A percentile compares a stretch with the other conserved stretches of the same genome.
Evolutionary conservation across 2,797 vertebrate genomes (phyloP).

Genomic region (Gallinago nigripennis): DNA sequence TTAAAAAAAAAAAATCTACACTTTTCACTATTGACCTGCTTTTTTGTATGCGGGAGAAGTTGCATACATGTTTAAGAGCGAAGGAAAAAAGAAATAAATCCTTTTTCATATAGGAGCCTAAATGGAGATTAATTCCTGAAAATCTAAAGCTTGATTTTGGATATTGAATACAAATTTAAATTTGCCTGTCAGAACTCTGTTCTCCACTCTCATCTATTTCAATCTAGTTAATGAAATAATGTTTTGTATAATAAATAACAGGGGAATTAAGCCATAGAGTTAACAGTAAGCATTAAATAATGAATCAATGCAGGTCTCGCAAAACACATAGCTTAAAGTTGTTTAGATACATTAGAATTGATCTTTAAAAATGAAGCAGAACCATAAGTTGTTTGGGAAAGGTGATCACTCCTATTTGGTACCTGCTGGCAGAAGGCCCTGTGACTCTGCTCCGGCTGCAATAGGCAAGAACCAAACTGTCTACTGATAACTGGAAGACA

Average conservation of each 20-base stretch:
- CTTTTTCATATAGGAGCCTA: not conserved
- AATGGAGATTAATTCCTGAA: conserved; percentile 14
- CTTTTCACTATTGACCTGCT: not conserved
- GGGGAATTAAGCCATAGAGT: not conserved
- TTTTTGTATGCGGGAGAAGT: not conserved
- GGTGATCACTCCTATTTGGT: not conserved
- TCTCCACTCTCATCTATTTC: conserved; percentile 19
- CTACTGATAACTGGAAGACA: not conserved
- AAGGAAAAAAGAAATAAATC: not conserved
- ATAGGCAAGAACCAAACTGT: not conserved
- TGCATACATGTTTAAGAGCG: not conserved
- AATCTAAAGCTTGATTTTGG: not conserved
- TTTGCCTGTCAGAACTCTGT: not conserved
- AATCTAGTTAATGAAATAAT: conserved; percentile 31
- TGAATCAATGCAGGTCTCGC: not conserved
- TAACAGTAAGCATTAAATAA: conserved; percentile 23
- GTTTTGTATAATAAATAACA: conserved; percentile 32
- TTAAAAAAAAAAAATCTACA: not conserved
- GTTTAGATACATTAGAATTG: not conserved
- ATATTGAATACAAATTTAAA: conserved; percentile 1
- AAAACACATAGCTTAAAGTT: not conserved
- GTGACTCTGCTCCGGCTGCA: not conserved
- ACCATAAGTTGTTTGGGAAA: not conserved
- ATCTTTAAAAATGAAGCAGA: not conserved
- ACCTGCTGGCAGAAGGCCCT: not conserved